Evolutionary conservation across 2,113 vertebrate genomes (phyloP), one percentile per base, ranked within the genome.

Genomic region (Microtus montanus): DNA sequence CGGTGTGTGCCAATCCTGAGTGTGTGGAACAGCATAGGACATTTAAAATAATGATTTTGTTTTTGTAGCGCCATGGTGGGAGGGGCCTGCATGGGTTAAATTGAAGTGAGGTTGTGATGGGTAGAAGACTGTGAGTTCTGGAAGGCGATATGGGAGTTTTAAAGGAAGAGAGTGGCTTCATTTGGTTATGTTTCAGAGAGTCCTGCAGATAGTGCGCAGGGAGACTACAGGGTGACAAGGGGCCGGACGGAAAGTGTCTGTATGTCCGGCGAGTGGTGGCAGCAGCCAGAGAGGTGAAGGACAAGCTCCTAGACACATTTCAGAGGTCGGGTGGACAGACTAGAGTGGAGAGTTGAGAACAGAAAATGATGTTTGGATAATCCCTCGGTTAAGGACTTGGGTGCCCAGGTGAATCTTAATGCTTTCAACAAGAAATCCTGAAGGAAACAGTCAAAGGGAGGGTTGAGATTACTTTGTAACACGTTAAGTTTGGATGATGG

Each of bases 181-280:
- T 35, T 86, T 64, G 41, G 38, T 74, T 95, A 24, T 38, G 17
- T 95, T 95, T 96, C 77, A 89, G 84, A 84, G 49, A 91, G 92
- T 94, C 78, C 80, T 83, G 90, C 49, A 63, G 28, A 35, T 47
- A 44, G 3, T 70, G 26, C 88, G 7, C 7, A 7, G 0, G 35
- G 63, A 66, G 35, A 90, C 58, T 77, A 80, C 73, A 41, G n/a
- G 35, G 17, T 82, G 6, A n/a, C 20, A 87, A 70, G 58, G 66
- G 19, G 54, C 63, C 2, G 6, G 35, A 54, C 44, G 75, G 75
- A 74, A 89, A 87, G 38, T 44, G 66, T 19, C 78, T 58, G 24
- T 35, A 3, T 77, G 68, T 20, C 64, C 68, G 47, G 35, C 49
- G 68, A 79, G 30, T n/a, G 19, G 35, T 58, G 35, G 17, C n/a